Evolutionary conservation across 2,888 invertebrate genomes (phyloP).

Genomic region (Cataglyphis rosenhaueri): DNA sequence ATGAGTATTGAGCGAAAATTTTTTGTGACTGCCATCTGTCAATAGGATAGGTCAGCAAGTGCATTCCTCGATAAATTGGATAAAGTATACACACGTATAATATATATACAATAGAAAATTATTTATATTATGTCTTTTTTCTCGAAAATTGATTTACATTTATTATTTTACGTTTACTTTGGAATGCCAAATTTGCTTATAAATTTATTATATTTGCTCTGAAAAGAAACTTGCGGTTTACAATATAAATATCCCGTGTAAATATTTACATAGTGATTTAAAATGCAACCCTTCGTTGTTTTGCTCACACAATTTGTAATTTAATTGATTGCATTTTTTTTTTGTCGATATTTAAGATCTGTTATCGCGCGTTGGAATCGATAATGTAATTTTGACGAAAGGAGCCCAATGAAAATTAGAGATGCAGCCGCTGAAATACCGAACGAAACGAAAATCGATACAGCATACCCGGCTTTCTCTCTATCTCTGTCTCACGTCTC

Average conservation of each 20-base stretch:
- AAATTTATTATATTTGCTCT: slow-evolving; percentile 9
- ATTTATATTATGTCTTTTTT: not conserved
- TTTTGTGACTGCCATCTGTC: not conserved
- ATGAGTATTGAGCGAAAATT: not conserved
- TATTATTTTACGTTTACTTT: not conserved
- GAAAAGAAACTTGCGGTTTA: slow-evolving; percentile 1
- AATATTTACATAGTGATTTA: slow-evolving; percentile 35
- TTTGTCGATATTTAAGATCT: slow-evolving; percentile 46
- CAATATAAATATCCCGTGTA: slow-evolving; percentile 37
- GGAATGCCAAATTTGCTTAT: not conserved
- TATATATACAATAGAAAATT: not conserved
- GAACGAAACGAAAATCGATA: slow-evolving; percentile 76
- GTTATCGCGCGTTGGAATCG: slow-evolving; percentile 55
- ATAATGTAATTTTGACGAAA: slow-evolving; percentile 69
- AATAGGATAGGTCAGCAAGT: not conserved
- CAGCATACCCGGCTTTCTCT: slow-evolving; percentile 52
- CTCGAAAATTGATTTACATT: not conserved
- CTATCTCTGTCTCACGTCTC: slow-evolving; percentile 30
- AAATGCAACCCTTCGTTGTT: slow-evolving; percentile 36
- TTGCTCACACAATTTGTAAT: slow-evolving; percentile 3
- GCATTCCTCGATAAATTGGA: not conserved
- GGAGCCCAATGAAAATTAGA: slow-evolving; percentile 66
- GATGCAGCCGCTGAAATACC: slow-evolving; percentile 69
- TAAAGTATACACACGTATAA: not conserved
- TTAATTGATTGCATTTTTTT: slow-evolving; percentile 38